Evolutionary conservation across 2,888 invertebrate species (phyloP).

Genomic region (Gastrophysa polygoni): DNA sequence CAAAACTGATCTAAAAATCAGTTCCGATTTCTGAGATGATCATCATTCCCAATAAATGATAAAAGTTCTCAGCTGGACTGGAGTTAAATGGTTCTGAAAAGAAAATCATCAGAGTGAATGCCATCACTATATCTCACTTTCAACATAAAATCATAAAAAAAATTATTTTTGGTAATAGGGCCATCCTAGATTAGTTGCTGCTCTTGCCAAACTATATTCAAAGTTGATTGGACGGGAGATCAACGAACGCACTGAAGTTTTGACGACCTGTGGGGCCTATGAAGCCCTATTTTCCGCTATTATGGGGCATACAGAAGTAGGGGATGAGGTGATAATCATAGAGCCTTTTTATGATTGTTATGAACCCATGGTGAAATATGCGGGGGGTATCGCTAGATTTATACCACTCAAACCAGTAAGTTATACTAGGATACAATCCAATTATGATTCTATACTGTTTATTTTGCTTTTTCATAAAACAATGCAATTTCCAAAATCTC

Average conservation of each 20-base stretch:
- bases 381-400: slow-evolving; percentile 85
- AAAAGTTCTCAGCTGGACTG: no score
- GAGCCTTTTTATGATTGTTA: slow-evolving; percentile 99
- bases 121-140: no score
- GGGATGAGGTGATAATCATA: slow-evolving; percentile 93
- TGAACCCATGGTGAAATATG: slow-evolving; percentile 88
- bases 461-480: no score
- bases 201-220: slow-evolving; percentile 83
- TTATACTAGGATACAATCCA: no score
- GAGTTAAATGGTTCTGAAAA: no score
- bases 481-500: no score
- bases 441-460: no score
- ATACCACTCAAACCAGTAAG: slow-evolving; percentile 77
- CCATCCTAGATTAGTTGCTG: slow-evolving; percentile 86
- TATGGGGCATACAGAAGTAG: slow-evolving; percentile 75
- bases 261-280: slow-evolving; percentile 93
- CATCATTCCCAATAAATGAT: no score
- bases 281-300: slow-evolving; percentile 89
- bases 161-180: slow-evolving; percentile 68
- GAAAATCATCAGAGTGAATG: no score
- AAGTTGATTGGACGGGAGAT: slow-evolving; percentile 75
- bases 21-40: no score
- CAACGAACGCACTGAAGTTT: slow-evolving; percentile 84
- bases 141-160: background rate
- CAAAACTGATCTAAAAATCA: no score